Base-by-base conservation (phyloP, 2,888 invertebrate genomes). In the Fragum sueziense region DNA sequence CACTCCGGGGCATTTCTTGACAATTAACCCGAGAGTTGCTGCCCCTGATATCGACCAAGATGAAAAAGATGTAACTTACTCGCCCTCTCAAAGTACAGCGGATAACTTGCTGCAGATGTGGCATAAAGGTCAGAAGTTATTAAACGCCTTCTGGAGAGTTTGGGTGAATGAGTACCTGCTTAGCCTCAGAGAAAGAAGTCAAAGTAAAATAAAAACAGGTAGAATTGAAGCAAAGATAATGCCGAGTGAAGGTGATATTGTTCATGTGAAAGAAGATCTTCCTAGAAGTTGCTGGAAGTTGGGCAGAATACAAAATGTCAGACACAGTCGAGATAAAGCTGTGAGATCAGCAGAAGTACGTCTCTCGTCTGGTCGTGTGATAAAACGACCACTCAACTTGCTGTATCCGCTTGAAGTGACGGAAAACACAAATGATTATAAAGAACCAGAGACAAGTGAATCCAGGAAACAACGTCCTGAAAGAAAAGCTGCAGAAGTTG, bases 141-240 rank as follows among this genome's bases (percentile, higher is more conserved):
- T 70, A 7, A 57, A 34, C 27, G 27, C n/a, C 22, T 70, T 70
- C 37, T 79, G 79, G 79, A 29, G 57, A 27, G 41, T 75, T n/a
- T 79, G 74, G 75, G 34, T 68, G 20, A 54, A 74, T 7, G 74
- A 79, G 31, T 79, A 79, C 67, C 54, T 79, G 25, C 2, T 33
- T 0, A 71, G 75, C 37, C 22, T 79, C 0, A 17, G 75, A 29
- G 75, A 79, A 37, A 20, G 75, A 59, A 75, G 71, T 7, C 79
- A 79, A 68, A 33, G 31, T 14, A 11, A 33, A 27, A 29, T 77
- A 3, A 74, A 74, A 34, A 31, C 57, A 33, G 25, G 34, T 9
- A 37, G 70, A 37, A 72, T 74, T 41, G 25, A 57, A 27, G 2
- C 57, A 3, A 14, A 57, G 25, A 7, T 4, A 25, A 22, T 1